phyloP scores from a whole-genome alignment of 1,140 invertebrate species.

The Dendroctonus valens region DNA sequence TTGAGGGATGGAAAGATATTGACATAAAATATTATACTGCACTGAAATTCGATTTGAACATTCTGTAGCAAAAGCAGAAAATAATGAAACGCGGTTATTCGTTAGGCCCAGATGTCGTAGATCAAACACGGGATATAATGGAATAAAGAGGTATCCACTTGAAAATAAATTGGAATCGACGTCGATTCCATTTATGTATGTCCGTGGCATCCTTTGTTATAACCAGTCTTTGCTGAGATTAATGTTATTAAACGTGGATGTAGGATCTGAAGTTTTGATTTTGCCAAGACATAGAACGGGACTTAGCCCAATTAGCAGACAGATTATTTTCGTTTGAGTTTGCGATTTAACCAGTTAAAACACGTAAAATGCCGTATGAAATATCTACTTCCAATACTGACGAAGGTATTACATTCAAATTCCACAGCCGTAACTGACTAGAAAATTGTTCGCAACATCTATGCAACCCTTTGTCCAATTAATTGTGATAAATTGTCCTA shows the following conservation, averaged over 20 bases:
- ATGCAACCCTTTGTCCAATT: too few relatives aligned
- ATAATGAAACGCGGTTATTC: constrained; percentile 22
- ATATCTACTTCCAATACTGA: too few relatives aligned
- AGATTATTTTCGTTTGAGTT: too few relatives aligned
- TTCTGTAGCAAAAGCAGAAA: constrained; percentile 10
- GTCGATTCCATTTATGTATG: constrained; percentile 27
- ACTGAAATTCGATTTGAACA: constrained; percentile 11
- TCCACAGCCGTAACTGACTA: too few relatives aligned
- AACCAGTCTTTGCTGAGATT: constrained; percentile 21
- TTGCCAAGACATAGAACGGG: too few relatives aligned
- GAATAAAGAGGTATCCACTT: constrained; percentile 31
- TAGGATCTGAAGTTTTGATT: not conserved
- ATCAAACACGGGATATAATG: constrained; percentile 32
- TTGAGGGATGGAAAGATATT: too few relatives aligned
- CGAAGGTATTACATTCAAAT: too few relatives aligned
- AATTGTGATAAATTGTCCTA: too few relatives aligned
- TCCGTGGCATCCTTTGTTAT: constrained; percentile 26
- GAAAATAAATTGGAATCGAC: constrained; percentile 34
- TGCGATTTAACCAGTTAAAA: too few relatives aligned
- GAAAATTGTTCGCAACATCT: too few relatives aligned
- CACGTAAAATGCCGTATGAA: too few relatives aligned
- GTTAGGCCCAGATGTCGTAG: constrained; percentile 25
- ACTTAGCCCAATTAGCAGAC: too few relatives aligned
- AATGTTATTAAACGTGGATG: constrained; percentile 10
- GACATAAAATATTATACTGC: constrained; percentile 10